These are phyloP conservation scores for Emydoidea blandingii DNA, from an alignment of 2,797 vertebrate species.

Conservation along the genomic window DNA sequence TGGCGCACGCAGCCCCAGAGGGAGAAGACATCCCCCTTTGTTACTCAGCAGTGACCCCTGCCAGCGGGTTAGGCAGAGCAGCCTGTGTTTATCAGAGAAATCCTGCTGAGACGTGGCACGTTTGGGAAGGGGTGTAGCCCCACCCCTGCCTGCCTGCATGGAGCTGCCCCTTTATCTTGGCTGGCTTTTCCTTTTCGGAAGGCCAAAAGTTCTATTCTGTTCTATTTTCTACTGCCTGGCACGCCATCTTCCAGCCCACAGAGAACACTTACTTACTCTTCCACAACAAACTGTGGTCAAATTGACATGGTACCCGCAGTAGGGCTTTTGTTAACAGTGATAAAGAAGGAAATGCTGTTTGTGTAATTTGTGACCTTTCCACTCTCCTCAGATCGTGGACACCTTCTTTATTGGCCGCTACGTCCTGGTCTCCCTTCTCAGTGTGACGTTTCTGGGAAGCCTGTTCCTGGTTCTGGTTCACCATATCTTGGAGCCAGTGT, in stretches of 20 bases:
- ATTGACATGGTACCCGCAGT: background rate
- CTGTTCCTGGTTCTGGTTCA: constrained; percentile 89
- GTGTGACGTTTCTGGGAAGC: constrained; percentile 83
- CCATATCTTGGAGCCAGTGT: constrained; percentile 89
- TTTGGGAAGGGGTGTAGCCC: background rate
- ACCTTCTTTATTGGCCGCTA: constrained; percentile 91
- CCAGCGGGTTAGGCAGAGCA: background rate
- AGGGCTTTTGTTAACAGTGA: background rate
- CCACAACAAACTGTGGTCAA: background rate
- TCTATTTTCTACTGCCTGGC: background rate
- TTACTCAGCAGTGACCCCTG: background rate
- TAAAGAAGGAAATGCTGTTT: background rate
- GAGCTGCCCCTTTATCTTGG: background rate
- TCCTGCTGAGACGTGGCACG: background rate
- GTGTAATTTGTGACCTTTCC: background rate
- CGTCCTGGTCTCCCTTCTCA: constrained; percentile 85
- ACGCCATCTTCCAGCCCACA: background rate
- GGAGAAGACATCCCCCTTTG: background rate
- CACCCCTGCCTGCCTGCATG: background rate
- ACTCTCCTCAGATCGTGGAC: constrained; percentile 87
- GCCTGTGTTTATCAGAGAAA: background rate
- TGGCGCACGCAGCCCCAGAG: background rate
- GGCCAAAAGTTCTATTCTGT: background rate
- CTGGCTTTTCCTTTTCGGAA: background rate
- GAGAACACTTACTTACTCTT: background rate